Evolutionary conservation across 1,140 invertebrate genomes (phyloP), one percentile per base, ranked within the genome.

Genomic region (Aricia agestis): DNA sequence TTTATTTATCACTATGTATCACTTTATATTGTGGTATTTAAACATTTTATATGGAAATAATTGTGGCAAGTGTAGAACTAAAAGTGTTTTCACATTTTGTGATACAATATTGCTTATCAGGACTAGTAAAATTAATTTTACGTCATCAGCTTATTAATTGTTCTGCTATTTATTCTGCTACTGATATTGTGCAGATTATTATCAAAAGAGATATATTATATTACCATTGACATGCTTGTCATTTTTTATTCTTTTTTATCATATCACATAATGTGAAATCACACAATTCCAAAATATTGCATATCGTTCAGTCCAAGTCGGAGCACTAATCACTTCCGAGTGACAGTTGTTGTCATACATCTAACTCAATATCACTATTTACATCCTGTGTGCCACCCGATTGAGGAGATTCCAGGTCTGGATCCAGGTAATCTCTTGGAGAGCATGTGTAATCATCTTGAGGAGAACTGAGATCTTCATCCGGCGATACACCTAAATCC

Each of bases 321-420:
- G 65, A 67, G 45, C 75, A 77, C 83, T 87, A 85, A 82, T 88
- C 84, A 80, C 80, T 80, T 69, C 77, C 76, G 18, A 83, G 63
- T 69, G 74, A 78, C 70, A 80, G 72, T 71, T 73, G 74, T 72
- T 89, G 90, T 92, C 89, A 92, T 90, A 91, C 84, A 78, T 92
- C 91, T 10, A 92, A 79, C 76, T 92, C 91, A 36, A 90, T 81
- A 72, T 92, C 90, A 68, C 91, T 92, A 68, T 74, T 83, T 9
- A 74, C 73, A 17, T 92, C 90, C 4, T 84, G 82, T 32, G 81
- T 82, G 19, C 73, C 79, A 18, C 71, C 70, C 0, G 83, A 87
- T n/a, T 76, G 76, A 2, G 86, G 82, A 7, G 89, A 89, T 6
- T 69, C 72, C 10, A 72, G 72, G 36, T 85, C 86, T 11, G 73